Base-by-base conservation (phyloP, 2,888 invertebrate genomes). In the Nysson spinosus region DNA sequence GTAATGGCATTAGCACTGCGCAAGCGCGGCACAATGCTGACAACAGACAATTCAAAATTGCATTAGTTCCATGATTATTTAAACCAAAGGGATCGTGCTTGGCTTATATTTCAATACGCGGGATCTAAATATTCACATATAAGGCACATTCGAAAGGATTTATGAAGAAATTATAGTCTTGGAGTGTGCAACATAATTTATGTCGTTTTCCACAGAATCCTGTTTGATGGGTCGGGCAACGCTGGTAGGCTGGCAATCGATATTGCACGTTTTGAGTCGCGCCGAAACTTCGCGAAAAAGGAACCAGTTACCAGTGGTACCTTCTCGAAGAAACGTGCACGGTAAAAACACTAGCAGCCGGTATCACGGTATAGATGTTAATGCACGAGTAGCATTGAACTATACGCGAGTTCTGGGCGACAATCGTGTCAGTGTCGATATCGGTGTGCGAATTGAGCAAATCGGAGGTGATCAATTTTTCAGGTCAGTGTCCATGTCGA, bases 261-360 rank as follows among this genome's bases (percentile, higher is more conserved):
- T 54, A 62, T 4, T 19, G 42, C 12, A 22, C 46, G 32, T 32
- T 69, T 69, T 65, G 34, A 44, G 35, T 19, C 34, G 28, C 24
- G n/a, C 24, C 40, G 58, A 75, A 62, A 49, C 24, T 72, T 77
- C 61, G 60, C 64, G 65, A 67, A 67, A 49, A 46, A 56, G 63
- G 65, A 54, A 69, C 47, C 40, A 58, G 42, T 63, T 43, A 52
- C 42, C 69, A 72, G 65, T 63, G 72, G 64, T 72, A 72, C 65
- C 75, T 68, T 73, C 72, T 65, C 39, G 69, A 75, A 67, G 39
- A 65, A 60, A 46, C 64, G 50, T 52, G 52, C 62, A 16, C 52
- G 32, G 46, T 14, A 72, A 76, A 77, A 72, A 69, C 69, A 75
- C 63, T 71, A 74, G 69, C 54, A 28, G 51, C 49, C 30, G 54